These are phyloP conservation scores for Hemicentrotus pulcherrimus DNA, from an alignment of 35 echinoderm and acorn worm genomes.

Conservation along the genomic window DNA sequence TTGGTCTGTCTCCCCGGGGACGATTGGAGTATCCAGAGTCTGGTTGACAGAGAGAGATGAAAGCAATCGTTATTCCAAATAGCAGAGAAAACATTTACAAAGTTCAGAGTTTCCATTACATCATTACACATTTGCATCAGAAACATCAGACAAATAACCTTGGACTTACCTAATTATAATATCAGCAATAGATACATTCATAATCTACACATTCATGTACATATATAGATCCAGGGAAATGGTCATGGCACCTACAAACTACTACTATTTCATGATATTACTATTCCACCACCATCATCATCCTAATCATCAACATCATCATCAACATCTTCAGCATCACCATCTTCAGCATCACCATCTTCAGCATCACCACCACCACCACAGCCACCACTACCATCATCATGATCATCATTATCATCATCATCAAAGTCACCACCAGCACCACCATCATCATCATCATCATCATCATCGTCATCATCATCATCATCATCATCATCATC, in stretches of 20 bases:
- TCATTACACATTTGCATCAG: too few species aligned
- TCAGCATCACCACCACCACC: background rate
- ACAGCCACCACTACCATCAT: background rate
- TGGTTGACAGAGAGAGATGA: background rate
- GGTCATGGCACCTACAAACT: too few species aligned
- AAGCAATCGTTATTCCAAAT: background rate
- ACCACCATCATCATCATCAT: constrained; percentile 25
- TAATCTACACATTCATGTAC: background rate
- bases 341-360: background rate
- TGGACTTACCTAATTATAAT: too few species aligned
- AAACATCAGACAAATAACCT: too few species aligned
- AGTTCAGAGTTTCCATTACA: too few species aligned
- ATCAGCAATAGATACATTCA: too few species aligned
- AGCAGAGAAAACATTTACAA: too few species aligned
- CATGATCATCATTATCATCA: background rate
- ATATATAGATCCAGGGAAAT: background rate
- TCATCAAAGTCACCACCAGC: background rate
- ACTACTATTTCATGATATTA: too few species aligned
- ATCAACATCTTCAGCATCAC: background rate
- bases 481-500: background rate
- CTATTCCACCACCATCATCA: background rate
- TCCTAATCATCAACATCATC: too few species aligned
- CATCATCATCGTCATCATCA: background rate
- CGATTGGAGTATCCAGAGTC: background rate
- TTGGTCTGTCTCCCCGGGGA: background rate